Evolutionary conservation across 2,888 invertebrate genomes (phyloP).

Genomic region (Eristalinus aeneus): DNA sequence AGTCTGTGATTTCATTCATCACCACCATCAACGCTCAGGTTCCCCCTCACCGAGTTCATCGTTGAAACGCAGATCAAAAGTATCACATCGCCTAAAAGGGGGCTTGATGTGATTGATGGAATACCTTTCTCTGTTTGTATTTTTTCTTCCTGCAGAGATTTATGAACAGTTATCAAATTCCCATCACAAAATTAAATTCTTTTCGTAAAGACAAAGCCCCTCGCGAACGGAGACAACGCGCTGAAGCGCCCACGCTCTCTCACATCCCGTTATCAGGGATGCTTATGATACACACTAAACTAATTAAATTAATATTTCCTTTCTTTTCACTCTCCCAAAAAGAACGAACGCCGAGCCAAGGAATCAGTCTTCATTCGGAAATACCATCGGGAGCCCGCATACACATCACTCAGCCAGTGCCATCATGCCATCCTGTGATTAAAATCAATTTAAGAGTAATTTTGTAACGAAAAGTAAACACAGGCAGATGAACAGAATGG

Average conservation of each 20-base stretch:
- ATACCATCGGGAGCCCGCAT: conserved; percentile 4
- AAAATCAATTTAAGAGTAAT: conserved; percentile 67
- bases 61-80: conserved; percentile 19
- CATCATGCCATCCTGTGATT: conserved; percentile 56
- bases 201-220: conserved; percentile 1
- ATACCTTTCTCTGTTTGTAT: conserved; percentile 1
- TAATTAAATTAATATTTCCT: conserved; percentile 57
- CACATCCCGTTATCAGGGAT: neutral
- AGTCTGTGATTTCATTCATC: conserved; percentile 5
- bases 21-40: neutral
- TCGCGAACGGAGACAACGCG: neutral
- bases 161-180: conserved; percentile 29
- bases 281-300: conserved; percentile 28
- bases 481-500: neutral
- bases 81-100: conserved; percentile 2
- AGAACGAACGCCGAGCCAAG: neutral
- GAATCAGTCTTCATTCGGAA: neutral
- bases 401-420: conserved; percentile 7
- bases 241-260: neutral
- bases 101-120: conserved; percentile 41
- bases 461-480: conserved; percentile 27
- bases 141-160: neutral
- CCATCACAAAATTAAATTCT: conserved; percentile 9
- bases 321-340: neutral
- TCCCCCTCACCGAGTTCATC: neutral